Evolutionary conservation across 2,888 invertebrate genomes (phyloP), one percentile per base, ranked within the genome.

Genomic region (Papilio protenor): DNA sequence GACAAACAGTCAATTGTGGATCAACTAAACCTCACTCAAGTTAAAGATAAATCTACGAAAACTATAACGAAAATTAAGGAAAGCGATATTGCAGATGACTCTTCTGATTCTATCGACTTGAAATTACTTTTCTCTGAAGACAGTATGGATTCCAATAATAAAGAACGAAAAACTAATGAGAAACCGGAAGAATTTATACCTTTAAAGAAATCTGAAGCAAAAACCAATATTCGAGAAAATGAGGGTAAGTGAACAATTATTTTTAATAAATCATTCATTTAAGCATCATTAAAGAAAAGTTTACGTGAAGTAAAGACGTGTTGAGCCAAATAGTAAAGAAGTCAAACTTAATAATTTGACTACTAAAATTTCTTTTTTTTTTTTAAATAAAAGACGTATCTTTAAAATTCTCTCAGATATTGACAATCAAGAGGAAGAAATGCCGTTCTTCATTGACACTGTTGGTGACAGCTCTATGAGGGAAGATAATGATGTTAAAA

Each of bases 101-200:
- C 88, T 18, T 92, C 92, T 4, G 90, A 91, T 84, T 90, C 90
- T 18, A 91, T 93, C 80, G 89, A 92, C 81, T 85, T 94, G 84
- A 87, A 89, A 79, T 83, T 94, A 49, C 81, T 94, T 18, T 93
- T 94, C 81, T 87, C 92, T 79, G 93, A 94, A 83, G 91, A 93
- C 45, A 93, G 92, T 78, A 87, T 86, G 55, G 81, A 85, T 12
- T 83, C 81, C 27, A 78, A 71, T 52, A 75, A 77, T 45, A 80
- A 74, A 52, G 83, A 82, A 27, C 77, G 81, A 14, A 81, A 79
- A 75, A 77, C 75, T 49, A 66, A 79, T 69, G 73, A 76, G 45
- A 77, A 82, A 40, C 61, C 74, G 33, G 87, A 88, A 33, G 81
- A 84, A 10, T 88, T 87, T 80, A 92, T 92, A 82, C 90, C 92